These are phyloP conservation scores for Oreotrochilus melanogaster DNA, from an alignment of 2,113 vertebrate species.

Conservation along the genomic window DNA sequence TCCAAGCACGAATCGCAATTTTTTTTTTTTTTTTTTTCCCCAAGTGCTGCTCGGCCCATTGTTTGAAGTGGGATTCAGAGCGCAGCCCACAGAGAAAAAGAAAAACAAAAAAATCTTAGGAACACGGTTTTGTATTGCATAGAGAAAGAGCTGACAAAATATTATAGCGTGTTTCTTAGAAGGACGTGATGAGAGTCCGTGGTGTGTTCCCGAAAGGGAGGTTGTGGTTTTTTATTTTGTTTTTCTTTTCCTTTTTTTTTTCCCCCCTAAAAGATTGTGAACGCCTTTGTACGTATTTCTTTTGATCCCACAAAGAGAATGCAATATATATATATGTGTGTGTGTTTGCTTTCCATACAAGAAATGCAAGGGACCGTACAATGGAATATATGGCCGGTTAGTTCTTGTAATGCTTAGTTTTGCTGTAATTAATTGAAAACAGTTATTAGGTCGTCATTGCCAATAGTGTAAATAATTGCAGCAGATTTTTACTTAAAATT, in stretches of 20 bases:
- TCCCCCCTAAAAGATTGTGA: background rate
- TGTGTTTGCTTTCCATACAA: background rate
- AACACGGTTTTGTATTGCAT: background rate
- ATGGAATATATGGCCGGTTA: conserved; percentile 11
- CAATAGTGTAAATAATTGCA: conserved; percentile 80
- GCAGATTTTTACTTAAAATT: conserved; percentile 83
- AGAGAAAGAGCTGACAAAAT: conserved; percentile 40
- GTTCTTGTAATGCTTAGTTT: conserved; percentile 56
- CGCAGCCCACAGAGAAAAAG: background rate
- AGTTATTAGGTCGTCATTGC: conserved; percentile 81
- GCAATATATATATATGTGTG: background rate
- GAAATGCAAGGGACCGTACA: background rate
- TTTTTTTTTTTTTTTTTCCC: background rate
- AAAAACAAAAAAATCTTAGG: background rate
- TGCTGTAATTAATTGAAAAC: conserved; percentile 78
- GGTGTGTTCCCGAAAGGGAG: background rate
- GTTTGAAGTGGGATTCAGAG: background rate
- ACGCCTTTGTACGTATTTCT: conserved; percentile 39
- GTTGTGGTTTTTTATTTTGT: background rate
- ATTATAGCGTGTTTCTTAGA: background rate
- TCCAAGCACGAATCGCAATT: background rate
- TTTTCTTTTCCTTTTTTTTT: no score
- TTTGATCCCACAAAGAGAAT: conserved; percentile 53
- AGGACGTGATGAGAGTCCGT: background rate
- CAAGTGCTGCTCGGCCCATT: background rate